Percentiles rank a stretch among this genome's conserved stretches.
These are phyloP conservation scores for Drosophila ustulata DNA, from an alignment of 2,888 invertebrate genomes.

Conservation along the genomic window DNA sequence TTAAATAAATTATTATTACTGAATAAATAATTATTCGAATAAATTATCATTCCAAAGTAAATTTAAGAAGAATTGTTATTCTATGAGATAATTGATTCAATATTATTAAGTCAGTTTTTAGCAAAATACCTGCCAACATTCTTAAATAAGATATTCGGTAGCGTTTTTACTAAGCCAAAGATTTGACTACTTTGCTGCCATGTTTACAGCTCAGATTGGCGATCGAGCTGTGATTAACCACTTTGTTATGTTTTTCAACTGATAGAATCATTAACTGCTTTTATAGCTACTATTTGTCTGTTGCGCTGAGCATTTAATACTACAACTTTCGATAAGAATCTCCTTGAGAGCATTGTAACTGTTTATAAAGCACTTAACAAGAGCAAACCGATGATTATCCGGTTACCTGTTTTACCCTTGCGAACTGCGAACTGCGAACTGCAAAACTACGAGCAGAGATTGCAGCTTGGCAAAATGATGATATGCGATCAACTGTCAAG, in stretches of 20 bases:
- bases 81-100: too few species aligned
- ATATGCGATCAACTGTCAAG: conserved; percentile 61
- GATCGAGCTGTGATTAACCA: not conserved
- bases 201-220: not conserved
- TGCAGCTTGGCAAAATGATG: conserved; percentile 44
- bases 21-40: too few species aligned
- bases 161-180: not conserved
- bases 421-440: conserved; percentile 1
- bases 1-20: too few species aligned
- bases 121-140: too few species aligned
- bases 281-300: not conserved
- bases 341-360: not conserved
- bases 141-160: not conserved
- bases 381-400: conserved; percentile 8
- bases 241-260: not conserved
- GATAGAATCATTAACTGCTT: conserved; percentile 1
- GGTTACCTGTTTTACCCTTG: conserved; percentile 9
- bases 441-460: conserved; percentile 7
- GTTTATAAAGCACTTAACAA: conserved; percentile 10
- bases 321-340: conserved; percentile 5
- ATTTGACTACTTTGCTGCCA: not conserved
- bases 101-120: too few species aligned
- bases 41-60: too few species aligned
- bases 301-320: not conserved
- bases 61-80: too few species aligned